These are phyloP conservation scores for Eudyptes chrysolophus DNA, from an alignment of 2,113 vertebrate species.

Conservation along the genomic window DNA sequence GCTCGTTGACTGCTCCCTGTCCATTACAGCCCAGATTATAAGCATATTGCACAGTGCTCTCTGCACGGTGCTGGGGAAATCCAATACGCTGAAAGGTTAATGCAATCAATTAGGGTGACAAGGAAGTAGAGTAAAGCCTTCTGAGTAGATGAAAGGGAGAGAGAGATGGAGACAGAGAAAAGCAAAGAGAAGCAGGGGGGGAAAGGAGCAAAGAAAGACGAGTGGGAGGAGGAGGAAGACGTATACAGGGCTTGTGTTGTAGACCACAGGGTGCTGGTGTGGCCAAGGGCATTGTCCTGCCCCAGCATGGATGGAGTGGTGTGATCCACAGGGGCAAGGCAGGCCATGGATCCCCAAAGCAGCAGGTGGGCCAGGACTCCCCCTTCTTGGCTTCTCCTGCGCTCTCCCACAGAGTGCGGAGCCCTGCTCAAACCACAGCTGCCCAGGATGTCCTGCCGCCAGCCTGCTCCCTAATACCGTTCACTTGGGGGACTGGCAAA, in stretches of 20 bases:
- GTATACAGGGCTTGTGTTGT: conserved; percentile 17
- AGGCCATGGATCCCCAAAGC: background rate
- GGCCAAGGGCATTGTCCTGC: background rate
- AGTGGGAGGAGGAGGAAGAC: conserved; percentile 71
- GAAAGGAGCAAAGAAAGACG: conserved; percentile 3
- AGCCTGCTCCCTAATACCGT: background rate
- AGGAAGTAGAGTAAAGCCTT: conserved; percentile 99
- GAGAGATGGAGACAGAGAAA: conserved; percentile 74
- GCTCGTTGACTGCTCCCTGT: conserved; percentile 97
- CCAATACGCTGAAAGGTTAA: conserved; percentile 99
- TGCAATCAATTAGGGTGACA: conserved; percentile 99
- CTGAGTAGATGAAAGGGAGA: conserved; percentile 90
- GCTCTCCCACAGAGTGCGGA: background rate
- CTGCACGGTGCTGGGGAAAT: conserved; percentile 98
- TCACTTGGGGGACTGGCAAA: background rate
- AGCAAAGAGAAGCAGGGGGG: conserved; percentile 17
- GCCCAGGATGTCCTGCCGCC: background rate
- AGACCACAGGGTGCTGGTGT: background rate
- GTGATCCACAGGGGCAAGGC: background rate
- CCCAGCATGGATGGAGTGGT: background rate
- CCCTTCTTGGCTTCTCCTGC: background rate
- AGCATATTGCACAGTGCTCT: conserved; percentile 98
- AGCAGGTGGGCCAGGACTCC: background rate
- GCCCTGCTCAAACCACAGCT: background rate
- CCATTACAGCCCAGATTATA: conserved; percentile 98